Percentiles rank a stretch among this genome's conserved stretches.
Evolutionary conservation across 2,888 invertebrate genomes (phyloP).

Genomic region (Pyrrhia umbra): DNA sequence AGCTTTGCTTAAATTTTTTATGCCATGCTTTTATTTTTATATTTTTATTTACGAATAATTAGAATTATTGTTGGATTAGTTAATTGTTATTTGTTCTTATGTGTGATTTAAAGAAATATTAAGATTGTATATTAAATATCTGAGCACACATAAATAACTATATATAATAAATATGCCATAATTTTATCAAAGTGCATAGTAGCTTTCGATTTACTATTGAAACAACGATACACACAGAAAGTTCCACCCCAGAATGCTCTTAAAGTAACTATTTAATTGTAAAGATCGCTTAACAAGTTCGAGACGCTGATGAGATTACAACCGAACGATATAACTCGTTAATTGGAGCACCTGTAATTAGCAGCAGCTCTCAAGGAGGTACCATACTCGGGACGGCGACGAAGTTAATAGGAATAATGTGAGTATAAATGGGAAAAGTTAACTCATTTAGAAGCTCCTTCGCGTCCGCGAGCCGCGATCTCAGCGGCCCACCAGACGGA

Average conservation of each 20-base stretch:
- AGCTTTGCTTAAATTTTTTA: background rate
- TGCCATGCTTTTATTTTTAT: background rate
- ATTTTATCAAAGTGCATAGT: slow-evolving; percentile 5
- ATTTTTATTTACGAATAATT: background rate
- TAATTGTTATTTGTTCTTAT: background rate
- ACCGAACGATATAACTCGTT: slow-evolving; percentile 78
- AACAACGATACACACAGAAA: slow-evolving; percentile 30
- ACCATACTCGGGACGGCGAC: slow-evolving; percentile 80
- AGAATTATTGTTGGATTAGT: background rate
- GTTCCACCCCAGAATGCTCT: slow-evolving; percentile 27
- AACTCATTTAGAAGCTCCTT: slow-evolving; percentile 81
- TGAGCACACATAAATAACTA: background rate
- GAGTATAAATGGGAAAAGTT: slow-evolving; percentile 88
- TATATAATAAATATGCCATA: too few relatives aligned
- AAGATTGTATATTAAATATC: too few relatives aligned
- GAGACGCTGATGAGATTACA: slow-evolving; percentile 71
- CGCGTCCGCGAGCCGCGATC: slow-evolving; percentile 71
- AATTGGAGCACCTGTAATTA: slow-evolving; percentile 84
- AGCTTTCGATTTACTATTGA: slow-evolving; percentile 27
- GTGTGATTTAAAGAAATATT: too few relatives aligned
- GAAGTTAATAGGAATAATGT: slow-evolving; percentile 87
- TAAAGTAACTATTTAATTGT: slow-evolving; percentile 56
- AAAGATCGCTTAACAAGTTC: slow-evolving; percentile 70
- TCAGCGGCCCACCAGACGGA: slow-evolving; percentile 70
- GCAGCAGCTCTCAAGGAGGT: slow-evolving; percentile 77